These are phyloP conservation scores for Anthophora plumipes DNA, from an alignment of 2,888 invertebrate species.

Conservation along the genomic window DNA sequence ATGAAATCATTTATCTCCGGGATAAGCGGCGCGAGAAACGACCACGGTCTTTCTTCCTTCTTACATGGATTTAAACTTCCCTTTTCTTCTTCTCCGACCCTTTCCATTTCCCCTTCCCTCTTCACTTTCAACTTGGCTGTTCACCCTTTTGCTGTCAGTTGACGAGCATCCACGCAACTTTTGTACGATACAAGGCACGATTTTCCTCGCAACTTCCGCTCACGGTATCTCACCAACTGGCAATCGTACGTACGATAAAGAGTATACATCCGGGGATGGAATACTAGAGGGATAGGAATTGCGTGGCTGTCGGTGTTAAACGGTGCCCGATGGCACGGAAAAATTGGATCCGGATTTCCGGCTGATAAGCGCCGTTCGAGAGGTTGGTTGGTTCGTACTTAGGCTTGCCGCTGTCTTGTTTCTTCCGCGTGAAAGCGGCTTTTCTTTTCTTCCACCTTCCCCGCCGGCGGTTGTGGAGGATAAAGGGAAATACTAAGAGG, in stretches of 20 bases:
- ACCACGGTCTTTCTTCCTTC: slow-evolving; percentile 74
- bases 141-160: slow-evolving; percentile 43
- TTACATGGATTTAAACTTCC: slow-evolving; percentile 77
- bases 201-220: slow-evolving; percentile 6
- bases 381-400: background rate
- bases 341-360: slow-evolving; percentile 51
- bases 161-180: slow-evolving; percentile 57
- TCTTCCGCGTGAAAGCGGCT: background rate
- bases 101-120: no score
- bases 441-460: background rate
- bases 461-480: background rate
- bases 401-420: slow-evolving; percentile 5
- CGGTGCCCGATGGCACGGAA: slow-evolving; percentile 34
- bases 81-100: slow-evolving; percentile 19
- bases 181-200: slow-evolving; percentile 40
- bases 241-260: slow-evolving; percentile 40
- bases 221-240: slow-evolving; percentile 12
- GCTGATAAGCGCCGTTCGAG: slow-evolving; percentile 18
- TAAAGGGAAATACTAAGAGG: background rate
- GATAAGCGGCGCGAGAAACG: slow-evolving; percentile 79
- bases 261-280: slow-evolving; percentile 7
- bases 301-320: slow-evolving; percentile 4
- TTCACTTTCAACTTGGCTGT: slow-evolving; percentile 5
- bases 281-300: background rate
- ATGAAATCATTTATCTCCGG: slow-evolving; percentile 83